phyloP scores from a whole-genome alignment of 2,797 vertebrate species.

The Onychomys torridus region DNA sequence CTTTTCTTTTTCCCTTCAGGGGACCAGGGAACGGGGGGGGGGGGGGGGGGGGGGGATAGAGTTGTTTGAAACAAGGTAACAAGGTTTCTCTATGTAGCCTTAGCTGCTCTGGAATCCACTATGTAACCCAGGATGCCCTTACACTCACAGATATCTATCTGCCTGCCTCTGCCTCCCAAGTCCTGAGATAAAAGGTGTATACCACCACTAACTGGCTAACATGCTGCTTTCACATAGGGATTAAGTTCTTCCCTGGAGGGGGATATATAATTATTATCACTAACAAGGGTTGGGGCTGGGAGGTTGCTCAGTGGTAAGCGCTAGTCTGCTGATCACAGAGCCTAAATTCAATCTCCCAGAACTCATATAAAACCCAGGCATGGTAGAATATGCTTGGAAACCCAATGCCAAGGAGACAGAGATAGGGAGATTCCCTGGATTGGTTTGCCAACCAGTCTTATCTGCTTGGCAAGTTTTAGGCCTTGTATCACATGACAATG shows the following conservation, averaged over 20 bases:
- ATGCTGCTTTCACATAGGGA: not conserved
- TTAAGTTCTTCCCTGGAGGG: not conserved
- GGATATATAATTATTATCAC: not conserved
- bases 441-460: not conserved
- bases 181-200: not conserved
- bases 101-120: not conserved
- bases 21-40: too few species aligned
- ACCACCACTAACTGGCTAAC: not conserved
- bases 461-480: not conserved
- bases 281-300: not conserved
- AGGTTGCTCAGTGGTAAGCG: not conserved
- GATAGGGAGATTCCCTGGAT: not conserved
- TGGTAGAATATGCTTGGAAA: not conserved
- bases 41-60: too few species aligned
- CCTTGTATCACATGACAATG: not conserved
- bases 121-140: not conserved
- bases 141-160: not conserved
- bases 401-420: not conserved
- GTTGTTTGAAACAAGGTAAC: not conserved
- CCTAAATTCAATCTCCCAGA: not conserved
- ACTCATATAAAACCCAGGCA: not conserved
- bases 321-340: not conserved
- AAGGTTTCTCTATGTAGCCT: not conserved
- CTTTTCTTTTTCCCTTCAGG: too few species aligned
- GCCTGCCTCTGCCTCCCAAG: not conserved